phyloP scores from a whole-genome alignment of 2,113 vertebrate species.

The Rhodinocichla rosea region DNA sequence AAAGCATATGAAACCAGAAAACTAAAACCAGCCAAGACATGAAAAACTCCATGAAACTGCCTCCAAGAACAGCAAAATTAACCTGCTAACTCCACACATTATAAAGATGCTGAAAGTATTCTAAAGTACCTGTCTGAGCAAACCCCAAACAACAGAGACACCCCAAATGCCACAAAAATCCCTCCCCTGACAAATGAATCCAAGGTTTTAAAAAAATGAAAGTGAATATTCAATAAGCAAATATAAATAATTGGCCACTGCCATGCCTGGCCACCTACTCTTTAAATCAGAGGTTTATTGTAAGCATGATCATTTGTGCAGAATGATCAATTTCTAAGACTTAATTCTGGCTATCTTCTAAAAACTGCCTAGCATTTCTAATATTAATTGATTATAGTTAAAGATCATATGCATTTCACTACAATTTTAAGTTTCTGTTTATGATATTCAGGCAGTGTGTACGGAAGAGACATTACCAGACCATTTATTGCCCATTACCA shows the following conservation, averaged over 20 bases:
- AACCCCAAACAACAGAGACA: neutral
- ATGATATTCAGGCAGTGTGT: conserved; percentile 25
- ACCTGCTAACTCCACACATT: neutral
- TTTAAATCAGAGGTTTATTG: neutral
- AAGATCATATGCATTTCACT: conserved; percentile 12
- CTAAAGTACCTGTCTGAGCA: neutral
- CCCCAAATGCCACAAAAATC: neutral
- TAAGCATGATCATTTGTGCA: neutral
- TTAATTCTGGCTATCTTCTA: conserved; percentile 16
- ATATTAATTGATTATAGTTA: conserved; percentile 33
- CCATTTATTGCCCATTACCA: conserved; percentile 49
- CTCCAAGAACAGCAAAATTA: neutral
- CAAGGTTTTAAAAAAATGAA: neutral
- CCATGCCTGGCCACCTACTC: neutral
- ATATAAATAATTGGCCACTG: neutral
- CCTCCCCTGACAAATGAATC: neutral
- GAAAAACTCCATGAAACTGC: neutral
- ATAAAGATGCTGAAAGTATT: neutral
- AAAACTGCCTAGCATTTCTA: neutral
- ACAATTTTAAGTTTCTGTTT: conserved; percentile 29
- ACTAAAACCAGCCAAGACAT: neutral
- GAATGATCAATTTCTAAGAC: conserved; percentile 44
- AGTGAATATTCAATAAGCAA: neutral
- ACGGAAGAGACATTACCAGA: neutral
- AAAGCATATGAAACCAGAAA: neutral